phyloP scores from a whole-genome alignment of 1,140 invertebrate genomes.

The Sycobia sp. region DNA sequence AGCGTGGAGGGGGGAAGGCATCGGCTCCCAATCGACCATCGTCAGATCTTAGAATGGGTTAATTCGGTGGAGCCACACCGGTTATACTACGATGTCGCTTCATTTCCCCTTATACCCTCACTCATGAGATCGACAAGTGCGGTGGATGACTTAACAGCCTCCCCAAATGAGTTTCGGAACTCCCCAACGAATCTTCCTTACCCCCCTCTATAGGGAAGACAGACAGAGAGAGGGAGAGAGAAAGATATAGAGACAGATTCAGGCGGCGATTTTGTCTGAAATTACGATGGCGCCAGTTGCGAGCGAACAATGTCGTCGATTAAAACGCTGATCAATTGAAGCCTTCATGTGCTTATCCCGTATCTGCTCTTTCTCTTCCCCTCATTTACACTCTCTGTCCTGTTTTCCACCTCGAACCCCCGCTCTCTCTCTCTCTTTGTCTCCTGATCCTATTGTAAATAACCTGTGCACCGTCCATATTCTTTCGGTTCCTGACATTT shows the following conservation, averaged over 20 bases:
- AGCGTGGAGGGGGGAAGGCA: background rate
- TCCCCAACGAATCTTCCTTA: too few relatives aligned
- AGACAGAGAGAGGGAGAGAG: too few relatives aligned
- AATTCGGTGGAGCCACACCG: slow-evolving; percentile 1
- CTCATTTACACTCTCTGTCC: background rate
- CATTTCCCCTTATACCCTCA: background rate
- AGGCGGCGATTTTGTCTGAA: slow-evolving; percentile 3
- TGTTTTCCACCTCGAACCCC: too few relatives aligned
- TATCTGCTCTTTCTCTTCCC: background rate
- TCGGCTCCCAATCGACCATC: background rate
- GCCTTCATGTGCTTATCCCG: background rate
- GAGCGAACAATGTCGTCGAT: slow-evolving; percentile 22
- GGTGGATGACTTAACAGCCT: slow-evolving; percentile 18
- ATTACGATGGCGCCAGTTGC: slow-evolving; percentile 20
- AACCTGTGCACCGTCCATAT: background rate
- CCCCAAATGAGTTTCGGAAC: slow-evolving; percentile 25
- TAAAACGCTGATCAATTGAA: slow-evolving; percentile 34
- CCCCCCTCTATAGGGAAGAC: background rate
- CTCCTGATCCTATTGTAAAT: background rate
- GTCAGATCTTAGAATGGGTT: slow-evolving; percentile 18
- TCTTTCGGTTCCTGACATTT: slow-evolving; percentile 1
- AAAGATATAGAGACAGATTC: too few relatives aligned
- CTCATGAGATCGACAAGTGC: slow-evolving; percentile 17
- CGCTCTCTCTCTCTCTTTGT: too few relatives aligned
- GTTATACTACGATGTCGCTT: background rate